These are phyloP conservation scores for Leptogaster cylindrica DNA, from an alignment of 2,888 invertebrate genomes.

Conservation along the genomic window DNA sequence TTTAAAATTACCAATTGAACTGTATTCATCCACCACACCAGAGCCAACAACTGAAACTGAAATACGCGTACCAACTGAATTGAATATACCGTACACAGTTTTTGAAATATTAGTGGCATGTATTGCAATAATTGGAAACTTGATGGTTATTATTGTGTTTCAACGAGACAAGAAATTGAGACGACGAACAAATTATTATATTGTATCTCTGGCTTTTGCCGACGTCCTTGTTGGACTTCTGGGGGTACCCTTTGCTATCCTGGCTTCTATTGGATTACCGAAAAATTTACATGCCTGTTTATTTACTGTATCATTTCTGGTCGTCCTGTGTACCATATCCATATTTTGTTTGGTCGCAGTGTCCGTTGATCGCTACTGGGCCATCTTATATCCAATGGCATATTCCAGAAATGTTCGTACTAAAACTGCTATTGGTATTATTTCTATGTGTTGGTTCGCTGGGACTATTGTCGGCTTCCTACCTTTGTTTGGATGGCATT, in stretches of 20 bases:
- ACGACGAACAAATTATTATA: slow-evolving; percentile 89
- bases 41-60: slow-evolving; percentile 49
- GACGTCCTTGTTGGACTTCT: slow-evolving; percentile 86
- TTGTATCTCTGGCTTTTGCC: slow-evolving; percentile 86
- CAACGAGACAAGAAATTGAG: slow-evolving; percentile 77
- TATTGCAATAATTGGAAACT: slow-evolving; percentile 82
- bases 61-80: slow-evolving; percentile 65
- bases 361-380: slow-evolving; percentile 92
- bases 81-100: slow-evolving; percentile 78
- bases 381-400: slow-evolving; percentile 89
- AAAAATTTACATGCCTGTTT: slow-evolving; percentile 82
- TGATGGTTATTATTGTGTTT: slow-evolving; percentile 86
- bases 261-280: slow-evolving; percentile 74
- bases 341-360: slow-evolving; percentile 92
- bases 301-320: slow-evolving; percentile 83
- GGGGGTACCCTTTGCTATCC: slow-evolving; percentile 86
- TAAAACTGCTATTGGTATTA: slow-evolving; percentile 84
- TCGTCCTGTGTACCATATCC: slow-evolving; percentile 89
- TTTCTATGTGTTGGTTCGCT: slow-evolving; percentile 84
- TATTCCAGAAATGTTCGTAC: slow-evolving; percentile 88
- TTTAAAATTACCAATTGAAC: slow-evolving; percentile 55
- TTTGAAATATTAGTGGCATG: slow-evolving; percentile 84
- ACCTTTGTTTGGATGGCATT: slow-evolving; percentile 89
- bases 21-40: slow-evolving; percentile 46
- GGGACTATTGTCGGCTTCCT: slow-evolving; percentile 83